Base-by-base conservation (phyloP, 2,113 vertebrate species). In the Hydropotes inermis region DNA sequence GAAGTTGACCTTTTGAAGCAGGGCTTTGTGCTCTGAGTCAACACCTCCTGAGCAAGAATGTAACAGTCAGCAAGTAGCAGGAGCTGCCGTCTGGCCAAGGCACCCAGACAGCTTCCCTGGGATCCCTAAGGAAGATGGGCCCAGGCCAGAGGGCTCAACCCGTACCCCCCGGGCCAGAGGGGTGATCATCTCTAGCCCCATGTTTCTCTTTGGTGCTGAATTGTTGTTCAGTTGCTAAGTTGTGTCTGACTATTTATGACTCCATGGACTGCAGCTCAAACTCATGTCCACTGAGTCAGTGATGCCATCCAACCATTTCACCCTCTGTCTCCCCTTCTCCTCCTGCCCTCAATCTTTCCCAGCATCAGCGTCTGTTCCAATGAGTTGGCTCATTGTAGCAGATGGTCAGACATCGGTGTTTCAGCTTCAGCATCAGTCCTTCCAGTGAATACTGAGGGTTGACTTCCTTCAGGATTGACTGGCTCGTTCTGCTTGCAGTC, bases 101-200 rank as follows among this genome's bases (percentile, higher is more conserved):
- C 21, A 6, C 16, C 36, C 57, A 17, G 50, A 5, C 4, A 10
- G 78, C 67, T 39, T 84, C 82, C n/a, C 14, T 25, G 87, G 82
- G 55, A 64, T 17, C 67, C 82, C 2, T 61, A 10, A 7, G 14
- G 33, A 9, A n/a, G 39, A 27, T 2, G 4, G n/a, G n/a, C 55
- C 23, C 7, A 0, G 43, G 23, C 17, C 10, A 1, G 21, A 23
- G 0, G 23, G 28, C 10, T 3, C 33, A 21, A 11, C 36, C 55
- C 2, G 0, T 12, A 25, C 27, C 33, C 39, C 43, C 0, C 0
- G 39, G 50, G 21, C 58, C 27, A 4, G 2, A 67, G 25, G 8
- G 2, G 4, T 1, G n/a, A 25, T 52, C 74, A 9, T 19, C 52
- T 6, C 21, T n/a, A 5, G 47, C 33, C 7, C 1, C 2, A 4